Evolutionary conservation across 2,888 invertebrate genomes (phyloP), one percentile per base, ranked within the genome.

Genomic region (Pharmacophagus antenor): DNA sequence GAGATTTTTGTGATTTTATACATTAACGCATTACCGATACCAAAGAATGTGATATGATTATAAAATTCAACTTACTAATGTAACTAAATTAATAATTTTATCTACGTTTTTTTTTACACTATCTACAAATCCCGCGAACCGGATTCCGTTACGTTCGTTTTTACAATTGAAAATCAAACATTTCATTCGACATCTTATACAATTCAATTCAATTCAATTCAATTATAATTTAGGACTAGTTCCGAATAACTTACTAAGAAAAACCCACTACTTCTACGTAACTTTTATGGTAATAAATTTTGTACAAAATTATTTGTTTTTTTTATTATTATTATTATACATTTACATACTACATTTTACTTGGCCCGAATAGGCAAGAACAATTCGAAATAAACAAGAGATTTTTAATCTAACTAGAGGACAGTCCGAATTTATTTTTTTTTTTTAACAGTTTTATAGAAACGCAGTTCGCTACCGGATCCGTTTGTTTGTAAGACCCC

Each of bases 161-260:
- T 72, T 73, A 79, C 73, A 78, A 75, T 17, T 7, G 74, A 80
- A 70, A 68, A 63, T 60, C 67, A 67, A 67, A 55, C 57, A 61
- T 61, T 18, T 62, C 62, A 61, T 58, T 63, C 50, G 62, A 64
- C 61, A 64, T 67, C 68, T 66, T 68, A 69, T 72, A 71, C 67
- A 68, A 65, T 69, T 70, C 68, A 70, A 71, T 68, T 79, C 67
- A 68, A 65, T 69, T 70, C 68, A 70, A 71, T 68, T 79, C 78
- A 79, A 82, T 82, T 78, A 77, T 78, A 61, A 61, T 83, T 85
- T 82, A 86, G 82, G 89, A 89, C 89, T 89, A 89, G 89, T 76
- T 87, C 79, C 82, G 84, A 84, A 82, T 82, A 85, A 88, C 82
- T 85, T 88, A 87, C 86, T 88, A 88, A 84, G 85, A 84, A 82